These are phyloP conservation scores for Chondrosia reniformis DNA, from an alignment of 37 sponge, comb jelly and placozoan genomes.

Conservation along the genomic window DNA sequence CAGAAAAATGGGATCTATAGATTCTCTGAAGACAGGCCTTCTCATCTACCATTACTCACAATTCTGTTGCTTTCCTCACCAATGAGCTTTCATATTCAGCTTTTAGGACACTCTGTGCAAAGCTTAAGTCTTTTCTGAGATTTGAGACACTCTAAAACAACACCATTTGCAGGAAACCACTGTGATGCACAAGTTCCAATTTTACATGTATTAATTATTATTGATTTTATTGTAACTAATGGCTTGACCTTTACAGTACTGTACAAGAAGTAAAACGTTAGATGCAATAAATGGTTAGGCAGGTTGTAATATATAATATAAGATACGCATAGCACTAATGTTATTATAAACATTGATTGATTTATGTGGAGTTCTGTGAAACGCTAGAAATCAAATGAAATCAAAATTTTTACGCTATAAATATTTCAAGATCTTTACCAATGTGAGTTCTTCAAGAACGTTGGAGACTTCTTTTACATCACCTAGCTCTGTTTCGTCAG, in stretches of 20 bases:
- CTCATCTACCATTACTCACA: slow-evolving; percentile 39
- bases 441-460: slow-evolving; percentile 26
- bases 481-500: slow-evolving; percentile 48
- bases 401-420: no score
- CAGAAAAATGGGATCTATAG: not conserved
- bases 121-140: slow-evolving; percentile 52
- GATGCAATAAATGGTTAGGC: not conserved
- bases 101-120: slow-evolving; percentile 44
- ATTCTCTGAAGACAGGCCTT: not conserved
- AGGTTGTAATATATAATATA: not conserved
- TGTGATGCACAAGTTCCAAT: not conserved
- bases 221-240: not conserved
- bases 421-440: no score
- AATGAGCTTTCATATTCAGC: slow-evolving; percentile 59
- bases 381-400: no score
- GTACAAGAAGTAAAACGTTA: not conserved
- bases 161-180: not conserved
- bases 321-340: not conserved
- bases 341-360: no score
- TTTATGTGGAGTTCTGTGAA: no score
- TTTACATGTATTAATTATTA: not conserved
- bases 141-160: slow-evolving; percentile 33
- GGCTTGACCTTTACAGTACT: no score
- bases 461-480: slow-evolving; percentile 35
- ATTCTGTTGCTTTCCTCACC: slow-evolving; percentile 45